These are phyloP conservation scores for Euura lappo DNA, from an alignment of 1,140 invertebrate species.

Conservation along the genomic window DNA sequence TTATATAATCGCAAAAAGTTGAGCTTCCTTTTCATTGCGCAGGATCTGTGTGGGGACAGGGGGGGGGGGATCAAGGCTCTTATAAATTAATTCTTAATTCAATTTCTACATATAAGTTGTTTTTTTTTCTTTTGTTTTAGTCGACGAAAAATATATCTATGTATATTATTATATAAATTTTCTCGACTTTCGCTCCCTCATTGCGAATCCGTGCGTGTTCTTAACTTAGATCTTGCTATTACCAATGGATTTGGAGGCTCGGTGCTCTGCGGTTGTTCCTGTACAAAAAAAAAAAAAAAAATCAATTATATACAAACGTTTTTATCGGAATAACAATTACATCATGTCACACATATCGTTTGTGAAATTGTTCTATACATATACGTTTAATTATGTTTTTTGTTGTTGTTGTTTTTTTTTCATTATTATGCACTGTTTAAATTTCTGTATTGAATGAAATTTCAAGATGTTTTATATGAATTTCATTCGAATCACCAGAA, in stretches of 20 bases:
- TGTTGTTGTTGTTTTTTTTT: no score
- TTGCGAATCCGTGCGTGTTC: slow-evolving; percentile 54
- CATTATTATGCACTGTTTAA: no score
- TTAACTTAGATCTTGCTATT: slow-evolving; percentile 56
- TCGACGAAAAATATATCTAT: no score
- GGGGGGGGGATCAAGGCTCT: neutral
- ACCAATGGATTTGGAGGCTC: slow-evolving; percentile 54
- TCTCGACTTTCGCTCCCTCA: slow-evolving; percentile 32
- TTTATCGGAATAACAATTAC: neutral
- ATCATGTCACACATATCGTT: neutral
- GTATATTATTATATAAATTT: neutral
- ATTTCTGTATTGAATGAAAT: no score
- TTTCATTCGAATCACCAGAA: no score
- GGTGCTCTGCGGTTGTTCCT: slow-evolving; percentile 47
- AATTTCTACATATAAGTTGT: neutral
- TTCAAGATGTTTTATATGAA: no score
- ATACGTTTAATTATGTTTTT: no score
- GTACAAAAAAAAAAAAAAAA: slow-evolving; percentile 27
- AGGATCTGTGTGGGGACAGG: neutral
- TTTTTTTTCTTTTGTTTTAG: neutral
- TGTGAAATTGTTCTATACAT: no score
- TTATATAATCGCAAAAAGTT: neutral
- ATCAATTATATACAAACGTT: neutral
- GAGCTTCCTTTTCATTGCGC: neutral
- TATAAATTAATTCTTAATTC: no score